Conservation (phyloP, 2,113 vertebrate species). For the Trachemys scripta region DNA sequence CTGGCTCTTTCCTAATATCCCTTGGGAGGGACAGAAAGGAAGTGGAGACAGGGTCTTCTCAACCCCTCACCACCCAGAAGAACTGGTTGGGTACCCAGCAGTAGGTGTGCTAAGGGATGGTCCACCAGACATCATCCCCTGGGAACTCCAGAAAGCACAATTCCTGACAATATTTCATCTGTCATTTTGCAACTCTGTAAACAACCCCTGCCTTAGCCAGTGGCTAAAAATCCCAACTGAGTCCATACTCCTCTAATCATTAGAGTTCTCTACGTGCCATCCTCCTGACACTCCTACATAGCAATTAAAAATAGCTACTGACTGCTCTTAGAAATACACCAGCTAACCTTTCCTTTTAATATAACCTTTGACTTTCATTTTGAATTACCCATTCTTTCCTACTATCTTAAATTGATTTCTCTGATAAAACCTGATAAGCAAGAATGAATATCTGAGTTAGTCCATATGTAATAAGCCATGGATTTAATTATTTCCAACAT, state of each 20-base stretch:
- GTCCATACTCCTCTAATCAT: neutral
- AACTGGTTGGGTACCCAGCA: neutral
- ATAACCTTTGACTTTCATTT: constrained; percentile 15
- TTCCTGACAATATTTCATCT: neutral
- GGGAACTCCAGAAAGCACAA: neutral
- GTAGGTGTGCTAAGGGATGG: neutral
- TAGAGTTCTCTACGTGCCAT: neutral
- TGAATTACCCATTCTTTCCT: neutral
- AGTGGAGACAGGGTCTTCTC: neutral
- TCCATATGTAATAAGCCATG: neutral
- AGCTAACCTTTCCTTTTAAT: constrained; percentile 1
- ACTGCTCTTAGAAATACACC: neutral
- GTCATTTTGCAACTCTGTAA: neutral
- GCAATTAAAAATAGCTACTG: constrained; percentile 18
- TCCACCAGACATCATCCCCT: neutral
- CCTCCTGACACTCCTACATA: neutral
- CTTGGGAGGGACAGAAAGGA: neutral
- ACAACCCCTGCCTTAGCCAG: neutral
- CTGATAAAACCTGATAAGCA: neutral
- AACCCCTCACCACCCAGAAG: neutral
- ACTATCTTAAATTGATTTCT: neutral
- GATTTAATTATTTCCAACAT: constrained; percentile 13
- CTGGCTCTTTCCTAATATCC: neutral
- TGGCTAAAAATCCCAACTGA: neutral
- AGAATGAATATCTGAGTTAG: constrained; percentile 14